Conservation (phyloP, 2,888 invertebrate species). For the Syritta pipiens region DNA sequence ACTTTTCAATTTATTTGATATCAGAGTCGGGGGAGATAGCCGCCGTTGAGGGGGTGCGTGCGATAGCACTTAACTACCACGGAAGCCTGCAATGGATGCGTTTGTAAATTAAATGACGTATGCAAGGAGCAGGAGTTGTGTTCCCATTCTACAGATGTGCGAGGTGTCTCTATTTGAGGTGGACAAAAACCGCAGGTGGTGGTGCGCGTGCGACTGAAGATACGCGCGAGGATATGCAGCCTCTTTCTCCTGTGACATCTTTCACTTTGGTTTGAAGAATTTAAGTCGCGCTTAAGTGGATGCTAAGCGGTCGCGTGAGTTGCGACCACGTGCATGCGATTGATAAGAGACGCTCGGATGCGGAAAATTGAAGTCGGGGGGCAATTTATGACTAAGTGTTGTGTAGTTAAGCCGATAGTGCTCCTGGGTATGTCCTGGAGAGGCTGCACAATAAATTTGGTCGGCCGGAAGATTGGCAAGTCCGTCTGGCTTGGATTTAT, state of each 20-base stretch:
- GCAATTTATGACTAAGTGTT: constrained; percentile 19
- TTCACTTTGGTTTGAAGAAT: constrained; percentile 36
- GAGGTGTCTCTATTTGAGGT: constrained; percentile 49
- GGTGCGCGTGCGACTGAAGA: constrained; percentile 51
- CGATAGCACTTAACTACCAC: constrained; percentile 62
- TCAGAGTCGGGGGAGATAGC: constrained; percentile 46
- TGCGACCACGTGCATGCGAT: constrained; percentile 31
- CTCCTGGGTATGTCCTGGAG: not conserved
- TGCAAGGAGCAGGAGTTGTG: constrained; percentile 4
- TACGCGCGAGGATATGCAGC: constrained; percentile 34
- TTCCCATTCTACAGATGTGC: constrained; percentile 26
- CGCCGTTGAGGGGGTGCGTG: constrained; percentile 61
- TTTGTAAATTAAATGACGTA: constrained; percentile 59
- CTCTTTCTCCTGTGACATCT: constrained; percentile 3
- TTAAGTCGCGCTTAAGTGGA: constrained; percentile 47
- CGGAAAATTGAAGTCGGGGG: not conserved
- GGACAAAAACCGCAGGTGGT: constrained; percentile 63
- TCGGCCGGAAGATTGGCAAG: not conserved
- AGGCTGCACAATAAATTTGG: not conserved
- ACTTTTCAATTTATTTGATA: constrained; percentile 66
- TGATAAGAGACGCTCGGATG: constrained; percentile 17
- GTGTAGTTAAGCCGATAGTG: not conserved
- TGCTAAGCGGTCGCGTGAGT: constrained; percentile 43
- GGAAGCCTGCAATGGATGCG: constrained; percentile 63
- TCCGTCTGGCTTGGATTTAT: not conserved